Evolutionary conservation across 2,797 vertebrate genomes (phyloP).

Genomic region (Coranthus polyacanthus): DNA sequence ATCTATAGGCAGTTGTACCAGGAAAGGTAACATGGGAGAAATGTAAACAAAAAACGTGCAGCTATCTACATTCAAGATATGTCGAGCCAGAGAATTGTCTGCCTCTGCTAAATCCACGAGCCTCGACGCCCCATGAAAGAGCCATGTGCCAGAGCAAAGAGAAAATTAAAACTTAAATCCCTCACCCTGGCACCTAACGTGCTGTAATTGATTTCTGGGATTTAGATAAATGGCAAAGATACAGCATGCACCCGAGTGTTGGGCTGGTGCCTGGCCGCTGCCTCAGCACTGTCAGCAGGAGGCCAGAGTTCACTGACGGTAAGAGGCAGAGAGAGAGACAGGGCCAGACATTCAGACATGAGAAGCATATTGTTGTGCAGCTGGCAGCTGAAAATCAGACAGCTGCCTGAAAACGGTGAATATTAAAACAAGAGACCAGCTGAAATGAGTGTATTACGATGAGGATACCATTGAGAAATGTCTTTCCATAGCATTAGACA

Average conservation of each 20-base stretch:
- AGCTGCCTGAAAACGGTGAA: not conserved
- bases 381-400: slow-evolving; percentile 19
- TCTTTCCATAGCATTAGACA: too few species aligned
- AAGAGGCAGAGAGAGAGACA: slow-evolving; percentile 14
- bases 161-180: slow-evolving; percentile 70
- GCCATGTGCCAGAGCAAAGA: slow-evolving; percentile 44
- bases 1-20: not conserved
- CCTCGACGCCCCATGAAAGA: slow-evolving; percentile 42
- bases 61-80: slow-evolving; percentile 44
- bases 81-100: slow-evolving; percentile 62
- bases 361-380: slow-evolving; percentile 34
- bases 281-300: slow-evolving; percentile 56
- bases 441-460: slow-evolving; percentile 25
- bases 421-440: slow-evolving; percentile 22
- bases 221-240: slow-evolving; percentile 79
- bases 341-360: slow-evolving; percentile 7
- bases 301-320: slow-evolving; percentile 52
- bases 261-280: slow-evolving; percentile 37
- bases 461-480: not conserved
- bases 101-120: slow-evolving; percentile 57
- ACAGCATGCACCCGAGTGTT: slow-evolving; percentile 31
- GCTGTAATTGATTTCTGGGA: slow-evolving; percentile 76
- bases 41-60: slow-evolving; percentile 40
- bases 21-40: slow-evolving; percentile 25
- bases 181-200: slow-evolving; percentile 46